Evolutionary conservation across 2,113 vertebrate species (phyloP).

Genomic region (Nanorana parkeri): DNA sequence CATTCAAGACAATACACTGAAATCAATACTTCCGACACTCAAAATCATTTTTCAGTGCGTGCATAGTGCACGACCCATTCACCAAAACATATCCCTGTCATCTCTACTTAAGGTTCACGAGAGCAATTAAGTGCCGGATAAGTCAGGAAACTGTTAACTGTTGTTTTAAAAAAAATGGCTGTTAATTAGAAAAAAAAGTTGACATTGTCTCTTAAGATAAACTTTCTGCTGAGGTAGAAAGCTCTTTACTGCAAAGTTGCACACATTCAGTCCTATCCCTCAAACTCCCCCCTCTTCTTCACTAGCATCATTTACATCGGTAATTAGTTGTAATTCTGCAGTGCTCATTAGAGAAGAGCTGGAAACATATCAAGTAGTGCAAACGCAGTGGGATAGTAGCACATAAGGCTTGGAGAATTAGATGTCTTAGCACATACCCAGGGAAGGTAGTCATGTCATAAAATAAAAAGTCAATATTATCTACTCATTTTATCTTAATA

Average conservation of each 20-base stretch:
- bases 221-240: constrained; percentile 89
- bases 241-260: constrained; percentile 88
- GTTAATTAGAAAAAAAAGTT: constrained; percentile 77
- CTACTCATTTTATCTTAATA: not conserved
- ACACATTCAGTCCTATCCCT: constrained; percentile 73
- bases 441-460: constrained; percentile 20
- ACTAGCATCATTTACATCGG: constrained; percentile 87
- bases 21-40: no score
- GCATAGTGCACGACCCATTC: not conserved
- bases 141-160: constrained; percentile 58
- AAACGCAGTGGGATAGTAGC: constrained; percentile 63
- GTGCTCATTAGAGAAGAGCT: constrained; percentile 80
- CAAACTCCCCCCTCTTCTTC: constrained; percentile 69
- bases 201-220: constrained; percentile 84
- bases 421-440: constrained; percentile 51
- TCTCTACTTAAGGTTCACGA: not conserved
- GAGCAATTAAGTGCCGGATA: constrained; percentile 22
- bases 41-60: no score
- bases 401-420: constrained; percentile 55
- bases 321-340: constrained; percentile 89
- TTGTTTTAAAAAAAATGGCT: constrained; percentile 70
- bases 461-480: constrained; percentile 20
- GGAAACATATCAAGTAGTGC: constrained; percentile 73
- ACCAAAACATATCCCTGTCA: not conserved
- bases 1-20: no score